Evolutionary conservation across 2,888 invertebrate species (phyloP).

Genomic region (Caenorhabditis virilis): DNA sequence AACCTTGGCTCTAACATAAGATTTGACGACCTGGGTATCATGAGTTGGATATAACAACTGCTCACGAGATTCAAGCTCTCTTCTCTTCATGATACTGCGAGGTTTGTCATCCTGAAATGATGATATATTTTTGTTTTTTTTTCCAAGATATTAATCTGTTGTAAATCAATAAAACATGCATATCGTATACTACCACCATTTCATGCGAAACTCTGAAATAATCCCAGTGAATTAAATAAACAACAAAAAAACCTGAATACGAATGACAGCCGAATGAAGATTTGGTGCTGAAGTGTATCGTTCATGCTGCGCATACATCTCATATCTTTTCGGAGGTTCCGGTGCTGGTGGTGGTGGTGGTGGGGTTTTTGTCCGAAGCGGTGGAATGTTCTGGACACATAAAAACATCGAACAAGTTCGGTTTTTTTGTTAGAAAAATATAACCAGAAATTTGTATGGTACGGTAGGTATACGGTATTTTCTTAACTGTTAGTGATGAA

Average conservation of each 20-base stretch:
- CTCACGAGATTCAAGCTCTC: conserved; percentile 58
- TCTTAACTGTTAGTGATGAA: too few species aligned
- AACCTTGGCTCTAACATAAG: conserved; percentile 24
- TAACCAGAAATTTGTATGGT: too few species aligned
- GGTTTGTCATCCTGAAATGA: conserved; percentile 60
- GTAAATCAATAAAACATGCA: background rate
- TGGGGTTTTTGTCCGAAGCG: conserved; percentile 34
- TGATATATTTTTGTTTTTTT: background rate
- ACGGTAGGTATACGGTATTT: background rate
- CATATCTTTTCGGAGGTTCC: conserved; percentile 10
- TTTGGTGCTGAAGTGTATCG: conserved; percentile 38
- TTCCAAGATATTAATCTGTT: too few species aligned
- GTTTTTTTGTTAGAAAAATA: too few species aligned
- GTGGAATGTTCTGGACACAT: conserved; percentile 25
- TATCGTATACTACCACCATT: background rate
- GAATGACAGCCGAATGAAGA: conserved; percentile 39
- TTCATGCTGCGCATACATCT: conserved; percentile 25
- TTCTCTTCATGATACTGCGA: conserved; percentile 62
- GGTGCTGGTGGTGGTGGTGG: conserved; percentile 29
- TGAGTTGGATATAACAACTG: conserved; percentile 54
- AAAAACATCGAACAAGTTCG: too few species aligned
- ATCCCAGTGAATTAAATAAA: conserved; percentile 16
- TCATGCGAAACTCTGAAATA: background rate
- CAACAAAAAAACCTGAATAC: conserved; percentile 32
- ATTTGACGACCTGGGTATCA: conserved; percentile 45